Percentiles rank a stretch among this genome's conserved stretches.
Evolutionary conservation across 2,888 invertebrate genomes (phyloP).

Genomic region (Tipula unca): DNA sequence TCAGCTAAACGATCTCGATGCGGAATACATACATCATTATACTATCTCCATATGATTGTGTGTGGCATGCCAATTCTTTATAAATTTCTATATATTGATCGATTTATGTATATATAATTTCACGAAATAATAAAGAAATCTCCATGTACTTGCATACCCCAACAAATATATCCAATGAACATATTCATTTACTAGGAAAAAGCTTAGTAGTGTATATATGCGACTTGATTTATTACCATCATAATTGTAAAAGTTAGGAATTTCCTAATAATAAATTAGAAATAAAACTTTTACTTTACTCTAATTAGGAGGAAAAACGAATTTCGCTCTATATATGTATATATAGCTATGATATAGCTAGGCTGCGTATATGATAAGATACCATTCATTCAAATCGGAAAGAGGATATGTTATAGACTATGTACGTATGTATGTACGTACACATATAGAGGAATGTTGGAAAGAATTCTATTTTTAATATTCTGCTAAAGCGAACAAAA

Average conservation of each 20-base stretch:
- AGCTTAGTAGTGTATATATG: not conserved
- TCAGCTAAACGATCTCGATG: too few relatives aligned
- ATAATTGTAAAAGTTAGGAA: not conserved
- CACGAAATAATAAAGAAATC: not conserved
- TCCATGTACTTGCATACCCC: not conserved
- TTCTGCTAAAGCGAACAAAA: not conserved
- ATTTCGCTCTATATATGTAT: not conserved
- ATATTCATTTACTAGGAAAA: not conserved
- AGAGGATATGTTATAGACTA: slow-evolving; percentile 1
- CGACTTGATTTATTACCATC: not conserved
- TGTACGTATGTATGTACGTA: not conserved
- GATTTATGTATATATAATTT: not conserved
- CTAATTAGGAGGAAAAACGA: not conserved
- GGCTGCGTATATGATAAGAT: not conserved
- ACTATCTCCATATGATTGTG: too few relatives aligned
- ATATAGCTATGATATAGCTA: not conserved
- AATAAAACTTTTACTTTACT: not conserved
- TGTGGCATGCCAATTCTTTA: not conserved
- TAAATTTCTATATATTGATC: not conserved
- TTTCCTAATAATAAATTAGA: not conserved
- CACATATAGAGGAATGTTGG: not conserved
- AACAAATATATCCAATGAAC: not conserved
- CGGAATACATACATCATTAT: too few relatives aligned
- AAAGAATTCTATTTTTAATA: slow-evolving; percentile 4
- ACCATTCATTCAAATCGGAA: not conserved